A percentile compares a stretch with the other conserved stretches of the same genome.
phyloP scores from a whole-genome alignment of 2,888 invertebrate species.

The Pecten maximus region DNA sequence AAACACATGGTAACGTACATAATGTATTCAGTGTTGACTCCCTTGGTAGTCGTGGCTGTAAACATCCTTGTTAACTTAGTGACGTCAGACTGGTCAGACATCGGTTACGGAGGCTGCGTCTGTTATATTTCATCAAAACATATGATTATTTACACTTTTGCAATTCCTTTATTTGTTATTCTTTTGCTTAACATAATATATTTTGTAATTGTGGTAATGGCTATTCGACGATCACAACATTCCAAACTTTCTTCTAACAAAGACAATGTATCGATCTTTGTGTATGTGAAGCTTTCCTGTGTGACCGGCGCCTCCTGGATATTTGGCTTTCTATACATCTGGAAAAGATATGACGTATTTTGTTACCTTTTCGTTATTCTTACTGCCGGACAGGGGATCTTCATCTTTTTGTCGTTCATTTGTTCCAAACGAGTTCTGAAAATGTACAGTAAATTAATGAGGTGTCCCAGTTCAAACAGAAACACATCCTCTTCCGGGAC shows the following conservation, averaged over 20 bases:
- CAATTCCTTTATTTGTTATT: not conserved
- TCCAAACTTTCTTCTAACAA: not conserved
- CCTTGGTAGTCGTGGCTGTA: constrained; percentile 47
- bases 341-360: not conserved
- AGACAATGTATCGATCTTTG: not conserved
- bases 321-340: not conserved
- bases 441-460: not conserved
- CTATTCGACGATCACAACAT: not conserved
- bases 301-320: not conserved
- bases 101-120: not conserved
- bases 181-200: not conserved
- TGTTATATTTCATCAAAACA: not conserved
- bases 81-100: not conserved
- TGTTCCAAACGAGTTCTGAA: not conserved
- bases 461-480: not conserved
- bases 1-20: not conserved
- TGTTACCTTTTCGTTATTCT: not conserved
- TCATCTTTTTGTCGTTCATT: not conserved
- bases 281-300: not conserved
- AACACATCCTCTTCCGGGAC: not conserved
- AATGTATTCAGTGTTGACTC: constrained; percentile 16
- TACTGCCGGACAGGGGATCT: not conserved
- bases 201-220: not conserved
- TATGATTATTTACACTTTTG: not conserved
- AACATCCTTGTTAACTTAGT: constrained; percentile 48